Base-by-base conservation (phyloP, 2,888 invertebrate genomes). In the Saturnia japonica region DNA sequence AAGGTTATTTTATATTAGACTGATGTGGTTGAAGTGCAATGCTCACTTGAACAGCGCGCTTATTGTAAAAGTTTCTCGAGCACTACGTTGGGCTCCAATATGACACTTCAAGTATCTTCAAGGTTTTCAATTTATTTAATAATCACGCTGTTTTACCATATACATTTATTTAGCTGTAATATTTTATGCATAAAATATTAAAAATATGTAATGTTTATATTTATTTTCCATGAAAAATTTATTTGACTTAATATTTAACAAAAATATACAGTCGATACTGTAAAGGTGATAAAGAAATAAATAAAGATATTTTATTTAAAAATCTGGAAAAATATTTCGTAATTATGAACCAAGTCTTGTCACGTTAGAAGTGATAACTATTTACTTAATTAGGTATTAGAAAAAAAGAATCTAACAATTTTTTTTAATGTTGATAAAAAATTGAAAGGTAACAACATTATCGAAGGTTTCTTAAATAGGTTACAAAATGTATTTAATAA, bases 1-100 rank as follows among this genome's bases (percentile, higher is more conserved):
- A 84, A 88, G 87, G 89, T 82, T 85, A 85, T 84, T n/a, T n/a
- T 83, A 80, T 83, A 82, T 83, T 81, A 81, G 82, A 78, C 71
- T 74, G 74, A 78, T 77, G 75, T 40, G 76, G 71, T 74, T 72
- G 75, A 77, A 76, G 77, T 78, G 78, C 75, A 78, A 77, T 74
- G 72, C 71, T 69, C 72, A 69, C 69, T 73, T 71, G 68, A 72
- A 68, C 68, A 47, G 68, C 71, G 69, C 71, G 57, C 72, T 74
- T 78, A 74, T 72, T 67, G 74, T 71, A 42, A 69, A 70, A 68
- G 69, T 70, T 76, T 74, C 70, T 72, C 71, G 74, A 72, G 80
- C 71, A 85, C 82, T 85, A 83, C 82, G 85, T 82, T 85, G 87
- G 85, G 85, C 85, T 78, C 84, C 86, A 86, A 76, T 79, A 71